Evolutionary conservation across 92 coral and sea anemone genomes (phyloP), one percentile per base, ranked within the genome.

Genomic region (Virgularia gustaviana): DNA sequence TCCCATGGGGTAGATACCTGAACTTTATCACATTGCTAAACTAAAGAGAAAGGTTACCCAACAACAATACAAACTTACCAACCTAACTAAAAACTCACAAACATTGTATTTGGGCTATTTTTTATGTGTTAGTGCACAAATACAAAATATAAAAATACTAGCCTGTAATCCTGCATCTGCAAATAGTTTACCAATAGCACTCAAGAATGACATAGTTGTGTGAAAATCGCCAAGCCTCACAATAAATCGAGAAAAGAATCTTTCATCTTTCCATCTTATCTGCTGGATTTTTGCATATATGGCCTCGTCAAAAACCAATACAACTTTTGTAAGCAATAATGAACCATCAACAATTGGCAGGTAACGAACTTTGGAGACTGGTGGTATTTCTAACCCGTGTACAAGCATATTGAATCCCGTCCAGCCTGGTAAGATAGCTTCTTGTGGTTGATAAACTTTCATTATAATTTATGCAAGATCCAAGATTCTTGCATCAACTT

Each of bases 161-260:
- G 57, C 82, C 82, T 78, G 68, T 10, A 78, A 27, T 15, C 83
- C 78, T 36, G 67, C 83, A 76, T 76, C 81, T 59, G 29, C 43
- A 20, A 63, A 76, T 15, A 76, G 18, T 38, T 45, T 76, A 1
- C 59, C 52, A 12, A 59, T 63, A 2, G 73, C 81, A 36, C 59
- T 22, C 42, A 59, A 35, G 57, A 36, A 76, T 16, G 63, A 41
- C 81, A 76, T 76, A 0, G 45, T 76, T 11, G 62, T 36, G 25
- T 76, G 81, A 49, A 76, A 76, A 22, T 36, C 73, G 8, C 81
- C 81, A 62, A 76, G 74, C 34, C 81, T 33, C 1, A 76, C 72
- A 18, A 63, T 19, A 42, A 76, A 60, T 22, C 74, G 42, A 12
- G 47, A 23, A 11, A 29, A 37, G 44, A 63, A 76, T 3, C 35